Evolutionary conservation across 2,888 invertebrate species (phyloP).

Genomic region (Aporophyla lueneburgensis): DNA sequence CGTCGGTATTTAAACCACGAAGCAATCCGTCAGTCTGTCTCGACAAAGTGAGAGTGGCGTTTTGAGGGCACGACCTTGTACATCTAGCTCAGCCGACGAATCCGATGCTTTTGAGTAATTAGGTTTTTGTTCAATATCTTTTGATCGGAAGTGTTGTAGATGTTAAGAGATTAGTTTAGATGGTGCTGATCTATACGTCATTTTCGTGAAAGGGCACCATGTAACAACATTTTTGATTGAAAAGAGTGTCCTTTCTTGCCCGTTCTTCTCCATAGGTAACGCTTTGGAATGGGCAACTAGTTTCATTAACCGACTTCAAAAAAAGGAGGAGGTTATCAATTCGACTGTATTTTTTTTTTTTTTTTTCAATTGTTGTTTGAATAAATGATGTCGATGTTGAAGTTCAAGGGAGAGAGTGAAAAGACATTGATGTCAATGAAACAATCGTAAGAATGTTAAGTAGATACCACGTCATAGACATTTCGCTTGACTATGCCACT

Average conservation of each 20-base stretch:
- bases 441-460: not conserved
- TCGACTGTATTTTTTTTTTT: too few relatives aligned
- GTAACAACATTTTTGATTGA: too few relatives aligned
- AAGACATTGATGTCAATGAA: not conserved
- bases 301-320: too few relatives aligned
- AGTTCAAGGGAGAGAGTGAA: not conserved
- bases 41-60: conserved; percentile 62
- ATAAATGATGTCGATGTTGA: not conserved
- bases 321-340: too few relatives aligned
- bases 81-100: conserved; percentile 41
- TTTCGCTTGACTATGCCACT: too few relatives aligned
- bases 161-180: conserved; percentile 3
- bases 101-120: conserved; percentile 58
- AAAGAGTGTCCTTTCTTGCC: too few relatives aligned
- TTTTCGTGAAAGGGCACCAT: too few relatives aligned
- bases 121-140: conserved; percentile 47
- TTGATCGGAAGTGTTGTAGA: conserved; percentile 48
- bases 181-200: too few relatives aligned
- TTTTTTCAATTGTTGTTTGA: too few relatives aligned
- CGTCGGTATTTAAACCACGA: conserved; percentile 41
- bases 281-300: too few relatives aligned
- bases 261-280: too few relatives aligned
- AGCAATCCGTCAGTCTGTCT: conserved; percentile 52
- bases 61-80: conserved; percentile 66
- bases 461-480: too few relatives aligned